Percentiles rank a stretch among this genome's conserved stretches.
phyloP scores from a whole-genome alignment of 1,140 invertebrate species.

The Zaprionus taronus region DNA sequence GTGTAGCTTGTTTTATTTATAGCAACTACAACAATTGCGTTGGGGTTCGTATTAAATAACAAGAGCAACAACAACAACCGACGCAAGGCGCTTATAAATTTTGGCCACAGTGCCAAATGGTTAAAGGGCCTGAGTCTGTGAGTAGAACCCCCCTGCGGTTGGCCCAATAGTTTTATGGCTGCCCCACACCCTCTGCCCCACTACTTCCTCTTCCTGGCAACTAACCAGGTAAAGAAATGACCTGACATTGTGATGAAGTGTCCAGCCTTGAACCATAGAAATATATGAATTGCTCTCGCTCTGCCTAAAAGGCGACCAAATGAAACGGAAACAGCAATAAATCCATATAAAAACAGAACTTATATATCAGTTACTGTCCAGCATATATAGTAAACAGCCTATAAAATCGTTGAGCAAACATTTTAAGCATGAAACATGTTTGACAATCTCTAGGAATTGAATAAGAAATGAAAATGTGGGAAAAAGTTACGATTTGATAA shows the following conservation, averaged over 20 bases:
- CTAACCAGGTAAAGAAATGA: conserved; percentile 25
- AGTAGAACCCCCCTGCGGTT: background rate
- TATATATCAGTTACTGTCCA: background rate
- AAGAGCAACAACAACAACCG: conserved; percentile 57
- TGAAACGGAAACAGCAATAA: conserved; percentile 62
- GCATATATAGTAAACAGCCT: background rate
- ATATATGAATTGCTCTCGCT: conserved; percentile 52
- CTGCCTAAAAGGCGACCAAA: conserved; percentile 41
- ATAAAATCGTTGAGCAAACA: background rate
- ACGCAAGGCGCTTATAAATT: conserved; percentile 77
- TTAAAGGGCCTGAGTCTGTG: conserved; percentile 24
- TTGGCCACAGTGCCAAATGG: conserved; percentile 56
- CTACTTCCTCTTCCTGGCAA: background rate
- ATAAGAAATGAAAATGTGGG: too few species aligned
- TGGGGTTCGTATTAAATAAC: conserved; percentile 76
- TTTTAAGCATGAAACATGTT: background rate
- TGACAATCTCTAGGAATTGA: background rate
- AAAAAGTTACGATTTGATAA: too few species aligned
- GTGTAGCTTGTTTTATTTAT: conserved; percentile 74
- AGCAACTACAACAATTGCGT: conserved; percentile 79
- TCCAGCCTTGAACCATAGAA: conserved; percentile 29
- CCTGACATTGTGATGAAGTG: conserved; percentile 52
- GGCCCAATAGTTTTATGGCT: conserved; percentile 40
- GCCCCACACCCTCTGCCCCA: background rate
- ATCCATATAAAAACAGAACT: conserved; percentile 48